phyloP scores from a whole-genome alignment of 2,113 vertebrate species.

The Lutjanus erythropterus region DNA sequence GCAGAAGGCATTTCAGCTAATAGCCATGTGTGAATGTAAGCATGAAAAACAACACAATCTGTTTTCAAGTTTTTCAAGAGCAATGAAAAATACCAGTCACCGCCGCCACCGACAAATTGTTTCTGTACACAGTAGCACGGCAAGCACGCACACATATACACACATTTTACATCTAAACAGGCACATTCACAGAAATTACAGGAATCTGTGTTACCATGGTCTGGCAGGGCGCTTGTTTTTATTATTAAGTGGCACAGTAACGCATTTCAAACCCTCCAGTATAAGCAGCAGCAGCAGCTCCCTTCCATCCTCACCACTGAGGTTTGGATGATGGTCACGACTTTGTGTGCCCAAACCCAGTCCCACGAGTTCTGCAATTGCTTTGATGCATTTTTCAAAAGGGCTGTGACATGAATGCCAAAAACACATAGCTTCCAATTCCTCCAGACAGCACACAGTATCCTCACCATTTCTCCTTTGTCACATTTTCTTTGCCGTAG shows the following conservation, averaged over 20 bases:
- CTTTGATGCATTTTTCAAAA: conserved; percentile 86
- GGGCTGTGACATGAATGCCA: conserved; percentile 79
- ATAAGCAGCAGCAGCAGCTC: conserved; percentile 38
- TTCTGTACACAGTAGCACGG: conserved; percentile 29
- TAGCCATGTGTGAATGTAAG: conserved; percentile 72
- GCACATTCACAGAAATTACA: conserved; percentile 39
- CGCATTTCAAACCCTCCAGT: conserved; percentile 58
- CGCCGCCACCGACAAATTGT: conserved; percentile 50
- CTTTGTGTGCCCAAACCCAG: conserved; percentile 73
- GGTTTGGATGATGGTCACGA: conserved; percentile 77
- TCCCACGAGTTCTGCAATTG: conserved; percentile 70
- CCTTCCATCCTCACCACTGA: conserved; percentile 52
- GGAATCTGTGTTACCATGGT: conserved; percentile 39
- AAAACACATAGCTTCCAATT: conserved; percentile 67
- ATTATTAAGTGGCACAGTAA: conserved; percentile 59
- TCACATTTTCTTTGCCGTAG: conserved; percentile 56
- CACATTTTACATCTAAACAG: conserved; percentile 30
- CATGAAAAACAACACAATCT: conserved; percentile 79
- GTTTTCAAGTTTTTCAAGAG: conserved; percentile 67
- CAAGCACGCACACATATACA: not conserved
- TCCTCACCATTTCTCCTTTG: conserved; percentile 63
- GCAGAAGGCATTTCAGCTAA: conserved; percentile 72
- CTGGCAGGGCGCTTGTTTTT: conserved; percentile 43
- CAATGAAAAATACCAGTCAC: conserved; percentile 51
- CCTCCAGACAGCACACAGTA: conserved; percentile 68